Evolutionary conservation across 2,888 invertebrate genomes (phyloP), one percentile per base, ranked within the genome.

Genomic region (Melanotus villosus): DNA sequence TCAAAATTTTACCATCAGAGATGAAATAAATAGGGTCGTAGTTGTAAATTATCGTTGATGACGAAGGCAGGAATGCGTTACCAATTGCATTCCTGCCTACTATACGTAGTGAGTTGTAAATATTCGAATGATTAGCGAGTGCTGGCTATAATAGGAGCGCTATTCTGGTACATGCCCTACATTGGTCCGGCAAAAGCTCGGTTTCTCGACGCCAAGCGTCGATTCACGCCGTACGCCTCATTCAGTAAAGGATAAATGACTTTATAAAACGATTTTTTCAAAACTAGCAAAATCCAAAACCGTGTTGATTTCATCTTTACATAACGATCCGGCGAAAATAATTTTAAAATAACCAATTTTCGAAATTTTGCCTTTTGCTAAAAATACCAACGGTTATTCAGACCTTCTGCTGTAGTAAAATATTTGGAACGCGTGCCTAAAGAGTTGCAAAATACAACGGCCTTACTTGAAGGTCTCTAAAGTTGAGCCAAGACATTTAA

Each of bases 121-220:
- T 54, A 34, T 54, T 54, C 32, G 23, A 54, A 54, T 34, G 32
- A 54, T 54, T 54, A 54, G 41, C 34, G 32, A 21, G 23, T 41
- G 36, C 23, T 38, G 54, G 43, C 73, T 72, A 74, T 72, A 79
- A 78, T 78, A 74, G 78, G 77, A 73, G 67, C 70, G 79, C 80
- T 81, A 82, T 81, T 80, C 74, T 77, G 73, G 74, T 71, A 75
- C 78, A 76, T 80, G 80, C 72, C 81, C 81, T 79, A 81, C 77
- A 81, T 82, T 79, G 79, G 79, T 72, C 65, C 43, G 70, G 56
- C 69, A 67, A 47, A 65, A 38, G 12, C 12, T 38, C 70, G 67
- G 26, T 19, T 34, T 50, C 56, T 45, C 45, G 43, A 19, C 60
- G 32, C 14, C 60, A 3, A 47, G 43, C 65, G 50, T 59, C 56